Percentiles rank a stretch among this genome's conserved stretches.
Conservation (phyloP, 1,140 invertebrate genomes). For the Dreissena rostriformis region DNA sequence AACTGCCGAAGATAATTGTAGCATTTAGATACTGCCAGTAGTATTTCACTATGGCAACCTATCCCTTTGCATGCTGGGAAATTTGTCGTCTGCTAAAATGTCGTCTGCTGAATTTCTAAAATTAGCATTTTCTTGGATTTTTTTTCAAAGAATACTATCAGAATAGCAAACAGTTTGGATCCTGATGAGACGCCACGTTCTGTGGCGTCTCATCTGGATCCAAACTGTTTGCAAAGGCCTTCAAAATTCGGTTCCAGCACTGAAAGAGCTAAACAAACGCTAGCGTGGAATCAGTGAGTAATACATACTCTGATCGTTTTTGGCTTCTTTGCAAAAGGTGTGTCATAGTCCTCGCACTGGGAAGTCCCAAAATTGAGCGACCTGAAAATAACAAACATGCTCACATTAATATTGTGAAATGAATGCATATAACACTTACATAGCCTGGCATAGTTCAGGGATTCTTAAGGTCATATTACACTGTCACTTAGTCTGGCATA, state of each 20-base stretch:
- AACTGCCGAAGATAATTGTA: too few relatives aligned
- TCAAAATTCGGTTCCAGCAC: not conserved
- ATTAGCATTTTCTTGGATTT: too few relatives aligned
- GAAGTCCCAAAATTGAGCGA: conserved; percentile 63
- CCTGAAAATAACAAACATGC: conserved; percentile 46
- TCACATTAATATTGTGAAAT: too few relatives aligned
- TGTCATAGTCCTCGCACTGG: conserved; percentile 59
- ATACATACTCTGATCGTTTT: conserved; percentile 60
- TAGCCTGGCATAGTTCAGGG: too few relatives aligned
- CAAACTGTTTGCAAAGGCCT: not conserved
- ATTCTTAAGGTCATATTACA: too few relatives aligned
- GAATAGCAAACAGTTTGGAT: not conserved
- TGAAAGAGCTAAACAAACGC: not conserved
- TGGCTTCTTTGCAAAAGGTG: conserved; percentile 57
- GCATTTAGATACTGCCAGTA: too few relatives aligned
- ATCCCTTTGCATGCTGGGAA: too few relatives aligned
- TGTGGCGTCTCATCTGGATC: not conserved
- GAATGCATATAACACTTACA: too few relatives aligned
- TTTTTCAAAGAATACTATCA: not conserved
- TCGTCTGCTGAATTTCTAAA: too few relatives aligned
- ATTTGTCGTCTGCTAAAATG: too few relatives aligned
- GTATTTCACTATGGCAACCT: too few relatives aligned
- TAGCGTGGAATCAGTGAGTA: not conserved
- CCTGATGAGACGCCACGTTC: not conserved
- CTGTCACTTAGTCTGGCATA: too few relatives aligned